Base-by-base conservation (phyloP, 1,140 invertebrate species). In the Drosophila tropicalis region DNA sequence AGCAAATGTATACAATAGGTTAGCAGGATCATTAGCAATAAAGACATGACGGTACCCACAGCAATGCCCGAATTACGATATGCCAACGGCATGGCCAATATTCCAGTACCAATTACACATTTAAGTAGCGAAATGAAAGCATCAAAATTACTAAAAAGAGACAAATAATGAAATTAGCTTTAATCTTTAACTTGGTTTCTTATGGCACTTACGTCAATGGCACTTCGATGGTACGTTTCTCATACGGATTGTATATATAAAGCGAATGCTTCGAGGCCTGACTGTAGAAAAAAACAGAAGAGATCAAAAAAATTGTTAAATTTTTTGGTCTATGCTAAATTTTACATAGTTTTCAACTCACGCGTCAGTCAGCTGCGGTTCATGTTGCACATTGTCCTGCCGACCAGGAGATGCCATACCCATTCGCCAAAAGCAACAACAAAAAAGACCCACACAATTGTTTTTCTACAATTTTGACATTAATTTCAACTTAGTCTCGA, bases 1-100 rank as follows among this genome's bases (percentile, higher is more conserved):
- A 86, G 76, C 72, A 86, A 76, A 56, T 86, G 83, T 34, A 86
- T 87, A 72, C 63, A 87, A 44, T 87, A 86, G 10, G 82, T 86
- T n/a, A 86, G 69, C 15, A 86, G 47, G 10, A 79, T 47, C 82
- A 86, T 86, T 32, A 86, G 34, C 15, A 86, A n/a, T 13, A 69
- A 12, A 15, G 71, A 82, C 13, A 86, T 57, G 5, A 79, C 1
- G 2, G 60, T 12, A 0, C 83, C 82, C 9, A 57, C 12, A 6
- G 68, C 41, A 17, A 86, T 65, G 5, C 82, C 82, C 6, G 83
- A 70, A 19, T 81, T 66, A 0, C 72, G 60, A 25, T 87, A 76
- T 7, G 82, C 82, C 62, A 87, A 32, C 0, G 82, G 82, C 82
- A 86, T 86, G 0, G 83, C 82, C 57, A 86, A 47, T 25, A 86